phyloP scores from a whole-genome alignment of 2,113 vertebrate species.

The Taurulus bubalis region DNA sequence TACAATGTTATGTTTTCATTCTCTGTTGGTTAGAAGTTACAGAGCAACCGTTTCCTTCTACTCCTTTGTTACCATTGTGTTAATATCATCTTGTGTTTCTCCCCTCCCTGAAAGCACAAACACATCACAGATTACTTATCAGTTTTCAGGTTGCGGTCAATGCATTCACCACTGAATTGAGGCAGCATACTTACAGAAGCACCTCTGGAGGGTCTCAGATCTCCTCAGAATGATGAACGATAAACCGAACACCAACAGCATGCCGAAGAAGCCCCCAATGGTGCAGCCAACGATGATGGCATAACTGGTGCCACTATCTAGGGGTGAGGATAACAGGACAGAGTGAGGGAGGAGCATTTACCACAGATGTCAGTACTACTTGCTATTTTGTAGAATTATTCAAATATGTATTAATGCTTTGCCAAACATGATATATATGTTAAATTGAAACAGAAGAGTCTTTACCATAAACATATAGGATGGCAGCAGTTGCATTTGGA shows the following conservation, averaged over 20 bases:
- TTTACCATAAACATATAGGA: conserved; percentile 65
- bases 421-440: background rate
- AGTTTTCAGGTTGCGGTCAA: background rate
- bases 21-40: background rate
- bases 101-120: conserved; percentile 62
- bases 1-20: background rate
- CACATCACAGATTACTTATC: conserved; percentile 1
- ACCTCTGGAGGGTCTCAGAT: conserved; percentile 72
- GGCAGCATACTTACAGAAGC: conserved; percentile 71
- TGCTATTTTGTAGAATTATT: background rate
- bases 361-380: background rate
- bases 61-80: conserved; percentile 49
- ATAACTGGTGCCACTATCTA: conserved; percentile 59
- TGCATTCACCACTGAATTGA: background rate
- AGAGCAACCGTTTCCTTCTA: conserved; percentile 1
- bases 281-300: conserved; percentile 72
- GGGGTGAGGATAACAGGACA: background rate
- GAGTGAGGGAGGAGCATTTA: background rate
- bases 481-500: background rate
- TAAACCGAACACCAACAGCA: conserved; percentile 64
- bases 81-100: conserved; percentile 61
- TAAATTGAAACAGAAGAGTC: background rate
- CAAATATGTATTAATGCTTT: background rate
- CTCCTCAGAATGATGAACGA: conserved; percentile 55
- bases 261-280: conserved; percentile 77